Percentiles rank a stretch among this genome's conserved stretches.
These are phyloP conservation scores for Propithecus coquereli DNA, from an alignment of 2,113 vertebrate species.

Conservation along the genomic window DNA sequence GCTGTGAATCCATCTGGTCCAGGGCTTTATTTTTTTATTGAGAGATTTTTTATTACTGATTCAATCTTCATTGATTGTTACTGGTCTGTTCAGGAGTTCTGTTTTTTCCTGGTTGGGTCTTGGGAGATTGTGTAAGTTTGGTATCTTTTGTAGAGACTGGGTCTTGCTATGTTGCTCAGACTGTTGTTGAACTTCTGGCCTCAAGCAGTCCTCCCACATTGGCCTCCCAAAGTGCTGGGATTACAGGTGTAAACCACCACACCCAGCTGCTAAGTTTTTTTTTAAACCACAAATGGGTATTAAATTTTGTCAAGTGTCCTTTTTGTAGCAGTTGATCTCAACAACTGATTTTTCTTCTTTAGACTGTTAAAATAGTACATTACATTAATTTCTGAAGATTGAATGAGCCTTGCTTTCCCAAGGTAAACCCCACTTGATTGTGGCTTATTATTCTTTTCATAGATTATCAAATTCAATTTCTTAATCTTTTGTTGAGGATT, in stretches of 20 bases:
- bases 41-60: too few species aligned
- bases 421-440: not conserved
- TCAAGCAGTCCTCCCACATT: not conserved
- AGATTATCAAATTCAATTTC: not conserved
- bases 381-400: not conserved
- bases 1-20: too few species aligned
- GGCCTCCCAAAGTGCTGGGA: not conserved
- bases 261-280: not conserved
- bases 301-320: not conserved
- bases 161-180: not conserved
- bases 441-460: not conserved
- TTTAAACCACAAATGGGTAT: not conserved
- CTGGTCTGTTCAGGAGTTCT: too few species aligned
- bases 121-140: too few species aligned
- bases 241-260: not conserved
- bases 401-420: not conserved
- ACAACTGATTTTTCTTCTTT: not conserved
- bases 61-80: too few species aligned
- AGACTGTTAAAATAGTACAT: not conserved
- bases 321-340: not conserved
- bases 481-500: not conserved
- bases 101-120: too few species aligned
- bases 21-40: too few species aligned
- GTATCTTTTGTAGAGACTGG: too few species aligned
- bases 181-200: not conserved